Evolutionary conservation across 1,140 invertebrate species (phyloP), one percentile per base, ranked within the genome.

Genomic region (Meloidogyne floridensis): DNA sequence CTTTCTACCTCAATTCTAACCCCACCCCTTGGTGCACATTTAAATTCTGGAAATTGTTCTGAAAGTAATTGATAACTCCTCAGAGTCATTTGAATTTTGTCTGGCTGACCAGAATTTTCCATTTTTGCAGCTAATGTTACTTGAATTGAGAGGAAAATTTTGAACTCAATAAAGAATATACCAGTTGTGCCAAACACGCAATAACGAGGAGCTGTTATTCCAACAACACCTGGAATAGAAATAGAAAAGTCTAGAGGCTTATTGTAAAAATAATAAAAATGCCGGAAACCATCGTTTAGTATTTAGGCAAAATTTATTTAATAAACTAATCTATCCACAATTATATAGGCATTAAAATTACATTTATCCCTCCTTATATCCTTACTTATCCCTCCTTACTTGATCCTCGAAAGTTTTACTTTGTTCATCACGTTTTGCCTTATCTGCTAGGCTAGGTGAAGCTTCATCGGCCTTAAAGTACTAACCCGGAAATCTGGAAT

Each of bases 61-160:
- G 85, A 69, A 6, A 85, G 78, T 18, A 85, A 65, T 59, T 87
- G 84, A 51, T 85, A 78, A 65, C 82, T 84, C 51, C 86, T 85
- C 15, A 85, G 43, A 18, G 85, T 86, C 86, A 86, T 86, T 74
- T 86, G 85, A 53, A 86, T 85, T 72, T 75, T 77, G 59, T 86
- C 86, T 18, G 82, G 85, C 18, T 84, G 80, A 8, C 85, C 85
- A 59, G 84, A 83, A 54, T 87, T 86, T 72, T 86, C 85, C 85
- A 86, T 86, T 80, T 87, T 86, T 72, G 85, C 86, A 13, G 85
- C 82, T 11, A 85, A 69, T n/a, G 76, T 86, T 32, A 84, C 83
- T 75, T 83, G 10, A 70, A 81, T 75, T 42, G 6, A n/a, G 15
- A 65, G 6, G 15, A n/a, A n/a, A 65, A 65, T 72, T 74, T 32